A percentile compares a stretch with the other conserved stretches of the same genome.
phyloP scores from a whole-genome alignment of 1,140 invertebrate genomes.

The Drosophila oshimai region DNA sequence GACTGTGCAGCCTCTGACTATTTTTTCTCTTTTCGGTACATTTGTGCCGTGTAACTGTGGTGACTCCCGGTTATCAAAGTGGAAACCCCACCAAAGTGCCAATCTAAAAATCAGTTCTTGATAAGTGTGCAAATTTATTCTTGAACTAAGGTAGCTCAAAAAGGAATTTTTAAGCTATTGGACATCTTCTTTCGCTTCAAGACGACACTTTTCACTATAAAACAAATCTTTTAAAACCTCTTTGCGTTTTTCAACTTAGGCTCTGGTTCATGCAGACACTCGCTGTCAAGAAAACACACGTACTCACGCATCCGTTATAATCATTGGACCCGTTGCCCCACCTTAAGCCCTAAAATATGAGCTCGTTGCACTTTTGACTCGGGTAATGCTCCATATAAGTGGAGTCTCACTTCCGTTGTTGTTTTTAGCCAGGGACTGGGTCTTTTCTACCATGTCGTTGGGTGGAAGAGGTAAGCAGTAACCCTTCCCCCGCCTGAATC shows the following conservation, averaged over 20 bases:
- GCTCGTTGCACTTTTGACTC: constrained; percentile 62
- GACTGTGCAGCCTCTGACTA: constrained; percentile 8
- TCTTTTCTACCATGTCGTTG: too few relatives aligned
- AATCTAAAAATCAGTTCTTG: too few relatives aligned
- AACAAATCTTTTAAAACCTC: not conserved
- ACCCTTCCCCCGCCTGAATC: constrained; percentile 5
- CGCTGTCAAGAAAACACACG: too few relatives aligned
- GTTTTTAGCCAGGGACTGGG: constrained; percentile 4
- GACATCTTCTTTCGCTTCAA: too few relatives aligned
- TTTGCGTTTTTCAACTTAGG: not conserved
- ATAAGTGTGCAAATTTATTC: too few relatives aligned
- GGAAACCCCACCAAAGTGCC: not conserved
- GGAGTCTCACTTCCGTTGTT: constrained; percentile 44
- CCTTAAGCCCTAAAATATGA: constrained; percentile 29
- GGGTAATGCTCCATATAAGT: constrained; percentile 41
- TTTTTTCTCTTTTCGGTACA: constrained; percentile 20
- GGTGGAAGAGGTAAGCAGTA: too few relatives aligned
- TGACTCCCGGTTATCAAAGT: constrained; percentile 1
- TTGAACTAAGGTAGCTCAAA: too few relatives aligned
- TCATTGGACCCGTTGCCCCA: constrained; percentile 16
- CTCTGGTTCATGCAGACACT: too few relatives aligned
- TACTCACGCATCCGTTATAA: constrained; percentile 6
- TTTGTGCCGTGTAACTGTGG: constrained; percentile 29
- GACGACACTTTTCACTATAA: not conserved
- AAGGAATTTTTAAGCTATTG: too few relatives aligned